Base-by-base conservation (phyloP, 53 echinoderm and acorn worm species). In the Luidia sarsii region DNA sequence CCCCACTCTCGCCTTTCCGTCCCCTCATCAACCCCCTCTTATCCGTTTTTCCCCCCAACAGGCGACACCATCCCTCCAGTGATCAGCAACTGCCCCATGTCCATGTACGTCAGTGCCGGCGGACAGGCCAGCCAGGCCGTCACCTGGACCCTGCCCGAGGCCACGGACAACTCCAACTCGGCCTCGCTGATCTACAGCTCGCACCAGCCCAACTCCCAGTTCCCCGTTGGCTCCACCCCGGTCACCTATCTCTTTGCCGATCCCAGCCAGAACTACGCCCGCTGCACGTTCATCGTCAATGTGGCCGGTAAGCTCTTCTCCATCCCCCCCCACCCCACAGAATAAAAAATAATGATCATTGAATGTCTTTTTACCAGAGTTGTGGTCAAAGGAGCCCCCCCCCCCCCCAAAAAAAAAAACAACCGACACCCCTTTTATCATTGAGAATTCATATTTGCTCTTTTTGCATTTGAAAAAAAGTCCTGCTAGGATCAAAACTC, bases 231-330 rank as follows among this genome's bases (percentile, higher is more conserved):
- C 16, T 65, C 48, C 33, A 90, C 90, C 1, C 53, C 83, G 0
- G 79, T 93, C 15, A 87, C 71, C 0, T 93, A 93, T 33, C 74
- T 89, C 72, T 93, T 93, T 48, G 83, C 75, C 1, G 93, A 93
- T 54, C 66, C 33, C 32, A 71, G 87, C 9, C 87, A 88, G 37
- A 93, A 93, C 74, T 71, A 84, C 49, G 89, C 89, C 27, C 83
- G 59, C 3, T 93, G 93, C 36, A 70, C 59, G 10, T 93, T 93
- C 86, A 51, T 64, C 9, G 68, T 93, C 41, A 80, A 48, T 4
- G 81, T 91, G n/a, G 38, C 50, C 30, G 51, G 91, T 91, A 70
- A 60, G 91, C 65, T 2, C 6, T 41, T 41, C 6, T 41, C 41
- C n/a, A n/a, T n/a, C n/a, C n/a, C n/a, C n/a, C n/a, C n/a, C n/a